Percentiles rank a stretch among this genome's conserved stretches.
Evolutionary conservation across 1,140 invertebrate species (phyloP).

Genomic region (Eufriesea mexicana): DNA sequence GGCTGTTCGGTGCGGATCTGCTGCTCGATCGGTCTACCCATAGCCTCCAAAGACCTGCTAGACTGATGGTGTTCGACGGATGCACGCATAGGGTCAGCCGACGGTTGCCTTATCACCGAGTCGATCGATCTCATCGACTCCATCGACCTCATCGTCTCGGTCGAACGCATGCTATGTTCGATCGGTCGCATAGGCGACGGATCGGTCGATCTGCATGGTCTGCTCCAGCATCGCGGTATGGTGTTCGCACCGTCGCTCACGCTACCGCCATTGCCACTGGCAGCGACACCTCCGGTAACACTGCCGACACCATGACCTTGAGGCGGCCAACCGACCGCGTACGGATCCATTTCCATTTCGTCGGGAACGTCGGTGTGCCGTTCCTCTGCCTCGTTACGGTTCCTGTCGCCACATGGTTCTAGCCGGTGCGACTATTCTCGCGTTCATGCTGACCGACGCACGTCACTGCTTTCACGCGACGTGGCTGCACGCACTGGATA

Average conservation of each 20-base stretch:
- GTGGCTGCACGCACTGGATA: conserved; percentile 42
- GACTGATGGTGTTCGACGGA: conserved; percentile 69
- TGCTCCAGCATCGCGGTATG: conserved; percentile 77
- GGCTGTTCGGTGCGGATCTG: conserved; percentile 74
- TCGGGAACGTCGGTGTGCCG: conserved; percentile 3
- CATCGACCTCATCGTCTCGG: conserved; percentile 79
- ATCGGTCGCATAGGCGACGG: conserved; percentile 80
- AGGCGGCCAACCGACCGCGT: conserved; percentile 73
- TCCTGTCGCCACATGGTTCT: conserved; percentile 69
- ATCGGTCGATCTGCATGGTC: conserved; percentile 79
- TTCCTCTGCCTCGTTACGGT: conserved; percentile 25
- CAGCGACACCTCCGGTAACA: conserved; percentile 33
- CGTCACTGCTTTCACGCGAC: conserved; percentile 9
- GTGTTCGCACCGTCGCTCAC: conserved; percentile 43
- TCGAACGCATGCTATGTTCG: conserved; percentile 78
- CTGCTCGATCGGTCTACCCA: conserved; percentile 59
- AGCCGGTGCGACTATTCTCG: conserved; percentile 71
- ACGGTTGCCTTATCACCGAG: conserved; percentile 71
- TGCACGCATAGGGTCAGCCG: conserved; percentile 57
- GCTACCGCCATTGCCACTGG: neutral
- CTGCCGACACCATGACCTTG: conserved; percentile 72
- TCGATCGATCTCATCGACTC: conserved; percentile 80
- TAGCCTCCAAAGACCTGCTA: conserved; percentile 74
- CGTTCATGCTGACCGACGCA: conserved; percentile 20
- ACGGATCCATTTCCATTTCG: conserved; percentile 75